phyloP scores from a whole-genome alignment of 2,888 invertebrate species.

The Leptothorax acervorum region DNA sequence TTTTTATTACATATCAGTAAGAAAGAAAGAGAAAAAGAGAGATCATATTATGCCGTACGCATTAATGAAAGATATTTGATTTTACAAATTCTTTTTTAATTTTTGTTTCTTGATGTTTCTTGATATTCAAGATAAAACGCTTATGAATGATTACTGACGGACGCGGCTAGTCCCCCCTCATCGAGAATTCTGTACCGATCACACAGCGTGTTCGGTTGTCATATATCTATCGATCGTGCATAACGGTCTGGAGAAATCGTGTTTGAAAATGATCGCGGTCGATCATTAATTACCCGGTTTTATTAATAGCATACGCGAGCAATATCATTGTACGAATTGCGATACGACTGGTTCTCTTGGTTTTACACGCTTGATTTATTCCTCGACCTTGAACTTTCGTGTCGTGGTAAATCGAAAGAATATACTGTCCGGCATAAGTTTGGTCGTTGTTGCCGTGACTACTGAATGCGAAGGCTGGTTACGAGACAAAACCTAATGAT shows the following conservation, averaged over 20 bases:
- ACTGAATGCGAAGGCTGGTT: conserved; percentile 61
- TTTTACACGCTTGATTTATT: conserved; percentile 69
- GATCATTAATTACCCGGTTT: conserved; percentile 71
- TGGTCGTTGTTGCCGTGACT: conserved; percentile 84
- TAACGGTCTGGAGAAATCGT: conserved; percentile 57
- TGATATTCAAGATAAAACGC: neutral
- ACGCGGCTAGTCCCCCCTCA: neutral
- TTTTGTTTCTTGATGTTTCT: neutral
- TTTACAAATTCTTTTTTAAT: neutral
- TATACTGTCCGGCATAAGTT: conserved; percentile 71
- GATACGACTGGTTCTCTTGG: conserved; percentile 62
- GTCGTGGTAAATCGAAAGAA: conserved; percentile 57
- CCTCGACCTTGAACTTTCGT: conserved; percentile 72
- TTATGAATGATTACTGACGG: conserved; percentile 9
- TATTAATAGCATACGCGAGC: conserved; percentile 69
- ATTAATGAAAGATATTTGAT: neutral
- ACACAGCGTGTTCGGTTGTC: conserved; percentile 64
- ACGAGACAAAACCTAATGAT: conserved; percentile 31
- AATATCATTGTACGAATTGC: conserved; percentile 69
- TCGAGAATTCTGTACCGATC: conserved; percentile 63
- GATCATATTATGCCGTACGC: neutral
- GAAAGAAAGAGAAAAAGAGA: neutral
- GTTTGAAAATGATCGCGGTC: conserved; percentile 62
- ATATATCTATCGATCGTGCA: conserved; percentile 56
- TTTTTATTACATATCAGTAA: neutral